A percentile compares a stretch with the other conserved stretches of the same genome.
Evolutionary conservation across 1,140 invertebrate species (phyloP).

Genomic region (Saccostrea glomerata): DNA sequence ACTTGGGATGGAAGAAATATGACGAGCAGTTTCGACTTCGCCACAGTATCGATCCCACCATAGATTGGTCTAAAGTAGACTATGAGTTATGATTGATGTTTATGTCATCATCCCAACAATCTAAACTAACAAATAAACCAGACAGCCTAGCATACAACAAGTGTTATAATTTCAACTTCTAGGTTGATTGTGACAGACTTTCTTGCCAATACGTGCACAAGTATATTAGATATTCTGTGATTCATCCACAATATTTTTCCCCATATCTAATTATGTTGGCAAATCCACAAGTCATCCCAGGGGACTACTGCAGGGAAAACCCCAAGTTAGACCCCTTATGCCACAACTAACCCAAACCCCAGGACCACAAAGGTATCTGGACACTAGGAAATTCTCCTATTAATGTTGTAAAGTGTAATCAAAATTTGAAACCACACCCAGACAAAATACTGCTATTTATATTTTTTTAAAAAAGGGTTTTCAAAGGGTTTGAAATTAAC

Average conservation of each 20-base stretch:
- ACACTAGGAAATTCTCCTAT: background rate
- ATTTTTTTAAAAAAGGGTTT: too few species aligned
- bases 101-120: background rate
- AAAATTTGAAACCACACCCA: conserved; percentile 3
- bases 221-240: background rate
- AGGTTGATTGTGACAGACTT: too few species aligned
- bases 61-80: background rate
- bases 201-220: too few species aligned
- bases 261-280: background rate
- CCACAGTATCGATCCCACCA: too few species aligned
- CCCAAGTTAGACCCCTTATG: background rate
- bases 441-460: background rate
- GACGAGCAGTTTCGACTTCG: too few species aligned
- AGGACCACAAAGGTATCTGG: too few species aligned
- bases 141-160: too few species aligned
- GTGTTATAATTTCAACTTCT: too few species aligned
- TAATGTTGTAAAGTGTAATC: background rate
- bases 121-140: background rate
- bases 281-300: background rate
- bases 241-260: conserved; percentile 23
- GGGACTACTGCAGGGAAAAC: background rate
- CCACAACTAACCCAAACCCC: background rate
- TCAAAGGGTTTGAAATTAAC: conserved; percentile 30
- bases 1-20: too few species aligned
- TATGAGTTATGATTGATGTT: conserved; percentile 32